phyloP scores from a whole-genome alignment of 1,140 invertebrate genomes.

The Brevipalpus yothersi region DNA sequence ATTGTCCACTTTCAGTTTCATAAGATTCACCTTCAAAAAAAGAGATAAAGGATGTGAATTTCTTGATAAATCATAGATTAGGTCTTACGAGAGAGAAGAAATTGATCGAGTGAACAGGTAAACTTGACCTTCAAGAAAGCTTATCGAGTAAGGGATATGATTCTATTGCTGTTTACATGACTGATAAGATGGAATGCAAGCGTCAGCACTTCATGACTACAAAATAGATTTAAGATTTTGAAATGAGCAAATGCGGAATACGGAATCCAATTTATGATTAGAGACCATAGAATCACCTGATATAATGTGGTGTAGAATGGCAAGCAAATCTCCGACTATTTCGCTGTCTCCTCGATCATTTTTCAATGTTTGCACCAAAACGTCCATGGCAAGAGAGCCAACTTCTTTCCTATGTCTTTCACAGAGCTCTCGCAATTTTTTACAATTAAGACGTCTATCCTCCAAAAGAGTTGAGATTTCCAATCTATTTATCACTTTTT shows the following conservation, averaged over 20 bases:
- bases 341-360: conserved; percentile 51
- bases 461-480: conserved; percentile 74
- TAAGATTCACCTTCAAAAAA: not conserved
- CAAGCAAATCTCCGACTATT: conserved; percentile 68
- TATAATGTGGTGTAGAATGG: conserved; percentile 73
- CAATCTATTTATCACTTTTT: conserved; percentile 68
- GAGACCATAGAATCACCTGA: conserved; percentile 36
- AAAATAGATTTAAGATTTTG: too few species aligned
- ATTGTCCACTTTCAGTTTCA: not conserved
- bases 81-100: not conserved
- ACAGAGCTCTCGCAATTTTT: conserved; percentile 77
- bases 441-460: conserved; percentile 81
- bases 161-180: too few species aligned
- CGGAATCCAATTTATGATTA: conserved; percentile 6
- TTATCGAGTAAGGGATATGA: too few species aligned
- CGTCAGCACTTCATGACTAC: too few species aligned
- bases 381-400: conserved; percentile 77
- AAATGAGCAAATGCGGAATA: not conserved
- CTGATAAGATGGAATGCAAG: too few species aligned
- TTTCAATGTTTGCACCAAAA: conserved; percentile 33
- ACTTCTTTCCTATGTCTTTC: conserved; percentile 81
- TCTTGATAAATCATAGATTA: not conserved
- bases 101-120: not conserved
- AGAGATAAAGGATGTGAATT: not conserved
- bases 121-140: not conserved